Evolutionary conservation across 2,113 vertebrate species (phyloP).

Genomic region (Percina caprodes): DNA sequence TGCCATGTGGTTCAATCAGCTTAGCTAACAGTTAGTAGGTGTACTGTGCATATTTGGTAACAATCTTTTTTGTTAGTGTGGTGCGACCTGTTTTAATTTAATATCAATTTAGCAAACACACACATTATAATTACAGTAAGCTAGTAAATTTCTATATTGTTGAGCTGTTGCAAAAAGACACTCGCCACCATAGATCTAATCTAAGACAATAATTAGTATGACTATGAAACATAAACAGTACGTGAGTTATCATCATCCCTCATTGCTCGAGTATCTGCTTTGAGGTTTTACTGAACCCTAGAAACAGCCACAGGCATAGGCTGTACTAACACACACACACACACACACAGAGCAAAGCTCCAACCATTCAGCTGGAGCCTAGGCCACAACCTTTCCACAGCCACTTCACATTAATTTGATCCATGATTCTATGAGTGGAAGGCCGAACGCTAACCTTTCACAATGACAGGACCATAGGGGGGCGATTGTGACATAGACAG

Average conservation of each 20-base stretch:
- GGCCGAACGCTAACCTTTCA: conserved; percentile 68
- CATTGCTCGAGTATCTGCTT: not conserved
- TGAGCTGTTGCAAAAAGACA: too few species aligned
- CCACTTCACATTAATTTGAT: conserved; percentile 69
- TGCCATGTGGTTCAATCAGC: too few species aligned
- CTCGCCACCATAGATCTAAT: too few species aligned
- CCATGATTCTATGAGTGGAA: conserved; percentile 63
- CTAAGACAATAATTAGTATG: not conserved
- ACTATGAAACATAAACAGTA: not conserved
- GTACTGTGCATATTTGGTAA: too few species aligned
- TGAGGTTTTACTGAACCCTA: not conserved
- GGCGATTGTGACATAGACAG: conserved; percentile 48
- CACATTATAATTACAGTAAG: too few species aligned
- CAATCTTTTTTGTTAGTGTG: too few species aligned
- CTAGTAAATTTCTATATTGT: too few species aligned
- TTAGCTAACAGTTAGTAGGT: too few species aligned
- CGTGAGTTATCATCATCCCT: not conserved
- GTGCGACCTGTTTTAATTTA: too few species aligned
- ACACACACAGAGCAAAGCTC: not conserved
- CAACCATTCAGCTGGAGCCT: conserved; percentile 24
- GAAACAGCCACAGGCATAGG: not conserved
- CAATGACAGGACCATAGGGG: conserved; percentile 44
- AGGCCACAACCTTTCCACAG: conserved; percentile 66
- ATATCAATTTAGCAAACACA: too few species aligned
- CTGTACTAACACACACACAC: not conserved